Evolutionary conservation across 2,797 vertebrate genomes (phyloP).

Genomic region (Sebastes paucispinis): DNA sequence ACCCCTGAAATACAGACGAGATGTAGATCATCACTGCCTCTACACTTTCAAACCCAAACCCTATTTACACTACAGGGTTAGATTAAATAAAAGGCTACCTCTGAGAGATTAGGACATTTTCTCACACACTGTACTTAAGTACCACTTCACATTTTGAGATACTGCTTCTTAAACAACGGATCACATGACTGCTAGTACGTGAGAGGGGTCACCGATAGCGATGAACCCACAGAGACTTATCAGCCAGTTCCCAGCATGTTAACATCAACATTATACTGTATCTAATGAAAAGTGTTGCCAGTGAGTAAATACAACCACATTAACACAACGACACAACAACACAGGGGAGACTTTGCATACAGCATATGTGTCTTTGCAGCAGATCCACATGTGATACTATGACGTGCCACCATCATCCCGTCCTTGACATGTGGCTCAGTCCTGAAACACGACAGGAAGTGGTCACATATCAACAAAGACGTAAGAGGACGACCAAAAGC

Average conservation of each 20-base stretch:
- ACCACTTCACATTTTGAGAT: neutral
- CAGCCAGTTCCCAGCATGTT: fast-evolving
- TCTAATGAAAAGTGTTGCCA: neutral
- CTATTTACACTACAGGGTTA: neutral
- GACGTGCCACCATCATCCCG: neutral
- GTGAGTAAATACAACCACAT: neutral
- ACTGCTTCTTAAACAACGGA: neutral
- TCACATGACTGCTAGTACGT: neutral
- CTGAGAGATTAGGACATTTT: neutral
- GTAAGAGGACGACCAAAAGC: neutral
- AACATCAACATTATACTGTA: neutral
- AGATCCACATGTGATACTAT: neutral
- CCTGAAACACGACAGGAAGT: neutral
- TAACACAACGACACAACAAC: neutral
- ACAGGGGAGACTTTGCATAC: neutral
- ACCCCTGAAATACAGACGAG: neutral
- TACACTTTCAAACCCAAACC: neutral
- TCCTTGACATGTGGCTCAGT: neutral
- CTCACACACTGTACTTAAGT: neutral
- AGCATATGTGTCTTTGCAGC: neutral
- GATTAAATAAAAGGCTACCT: neutral
- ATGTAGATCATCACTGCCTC: neutral
- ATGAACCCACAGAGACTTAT: neutral
- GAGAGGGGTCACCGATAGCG: neutral
- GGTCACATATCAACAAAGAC: neutral